Conservation (phyloP, 2,113 vertebrate genomes). For the Psophia crepitans region DNA sequence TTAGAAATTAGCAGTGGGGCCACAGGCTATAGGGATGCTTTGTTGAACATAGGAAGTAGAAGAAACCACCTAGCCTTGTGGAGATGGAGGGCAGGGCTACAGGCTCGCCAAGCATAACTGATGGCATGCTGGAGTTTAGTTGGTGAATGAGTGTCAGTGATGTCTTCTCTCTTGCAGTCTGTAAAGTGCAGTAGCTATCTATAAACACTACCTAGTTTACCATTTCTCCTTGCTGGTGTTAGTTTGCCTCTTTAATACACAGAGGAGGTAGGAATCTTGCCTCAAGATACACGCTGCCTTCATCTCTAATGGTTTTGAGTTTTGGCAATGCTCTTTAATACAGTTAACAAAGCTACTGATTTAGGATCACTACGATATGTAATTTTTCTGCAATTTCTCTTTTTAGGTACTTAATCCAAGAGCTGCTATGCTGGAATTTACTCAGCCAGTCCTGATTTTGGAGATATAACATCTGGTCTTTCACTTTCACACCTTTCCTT, state of each 20-base stretch:
- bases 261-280: background rate
- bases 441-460: background rate
- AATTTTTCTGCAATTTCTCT: background rate
- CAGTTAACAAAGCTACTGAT: background rate
- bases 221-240: background rate
- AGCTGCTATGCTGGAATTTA: background rate
- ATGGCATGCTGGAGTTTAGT: accelerated
- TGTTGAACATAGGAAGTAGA: background rate
- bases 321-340: background rate
- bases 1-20: background rate
- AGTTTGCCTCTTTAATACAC: background rate
- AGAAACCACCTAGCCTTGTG: background rate
- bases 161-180: background rate
- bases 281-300: background rate
- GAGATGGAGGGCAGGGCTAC: accelerated
- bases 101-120: background rate
- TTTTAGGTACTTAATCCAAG: background rate
- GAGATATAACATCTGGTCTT: background rate
- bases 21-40: background rate
- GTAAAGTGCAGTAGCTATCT: background rate
- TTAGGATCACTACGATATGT: background rate
- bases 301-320: background rate
- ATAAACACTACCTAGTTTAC: background rate
- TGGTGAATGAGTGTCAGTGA: background rate
- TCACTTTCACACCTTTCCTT: background rate